These are phyloP conservation scores for Sterrhoptilus dennistouni DNA, from an alignment of 2,113 vertebrate genomes.

Conservation along the genomic window DNA sequence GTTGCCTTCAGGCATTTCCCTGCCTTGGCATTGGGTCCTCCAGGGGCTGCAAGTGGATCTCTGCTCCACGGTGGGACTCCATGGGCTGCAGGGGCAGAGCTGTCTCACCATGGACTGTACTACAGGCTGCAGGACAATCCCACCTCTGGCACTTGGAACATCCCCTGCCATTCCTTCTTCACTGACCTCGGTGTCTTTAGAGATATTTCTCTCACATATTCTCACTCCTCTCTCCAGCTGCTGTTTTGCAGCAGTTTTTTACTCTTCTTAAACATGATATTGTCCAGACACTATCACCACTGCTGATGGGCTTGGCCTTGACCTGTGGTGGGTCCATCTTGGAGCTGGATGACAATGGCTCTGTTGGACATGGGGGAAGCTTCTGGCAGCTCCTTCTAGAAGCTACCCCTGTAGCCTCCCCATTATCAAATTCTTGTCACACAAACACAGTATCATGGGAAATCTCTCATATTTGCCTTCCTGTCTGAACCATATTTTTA, in stretches of 20 bases:
- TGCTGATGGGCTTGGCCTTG: neutral
- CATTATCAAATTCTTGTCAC: neutral
- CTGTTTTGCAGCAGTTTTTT: neutral
- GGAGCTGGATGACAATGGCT: neutral
- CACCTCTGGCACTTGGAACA: accelerated
- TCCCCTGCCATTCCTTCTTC: neutral
- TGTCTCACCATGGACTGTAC: neutral
- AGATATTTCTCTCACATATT: neutral
- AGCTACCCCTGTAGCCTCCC: neutral
- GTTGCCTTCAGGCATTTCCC: neutral
- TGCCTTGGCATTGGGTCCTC: neutral
- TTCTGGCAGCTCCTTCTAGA: neutral
- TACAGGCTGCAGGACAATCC: neutral
- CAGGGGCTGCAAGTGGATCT: neutral
- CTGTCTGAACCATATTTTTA: neutral
- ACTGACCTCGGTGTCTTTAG: neutral
- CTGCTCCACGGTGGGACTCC: accelerated
- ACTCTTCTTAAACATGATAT: neutral
- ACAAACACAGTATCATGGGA: neutral
- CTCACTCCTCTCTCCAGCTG: neutral
- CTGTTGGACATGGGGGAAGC: neutral
- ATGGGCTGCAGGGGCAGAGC: neutral
- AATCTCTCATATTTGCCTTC: neutral
- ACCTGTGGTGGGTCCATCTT: neutral
- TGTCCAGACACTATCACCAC: accelerated